phyloP scores from a whole-genome alignment of 2,113 vertebrate genomes.

The Malurus cyaneus region DNA sequence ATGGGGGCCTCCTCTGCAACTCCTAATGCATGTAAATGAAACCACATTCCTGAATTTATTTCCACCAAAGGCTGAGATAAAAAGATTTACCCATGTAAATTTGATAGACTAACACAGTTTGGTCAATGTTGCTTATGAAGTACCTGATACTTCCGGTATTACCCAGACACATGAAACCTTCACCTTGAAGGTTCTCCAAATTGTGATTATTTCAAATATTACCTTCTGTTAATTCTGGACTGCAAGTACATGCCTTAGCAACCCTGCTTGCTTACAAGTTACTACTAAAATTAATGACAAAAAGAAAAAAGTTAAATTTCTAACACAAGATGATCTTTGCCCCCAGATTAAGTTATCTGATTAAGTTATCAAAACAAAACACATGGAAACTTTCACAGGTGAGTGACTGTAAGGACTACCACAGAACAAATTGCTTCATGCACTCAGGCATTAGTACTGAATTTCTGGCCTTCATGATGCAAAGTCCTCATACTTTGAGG shows the following conservation, averaged over 20 bases:
- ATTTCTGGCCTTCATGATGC: fast-evolving
- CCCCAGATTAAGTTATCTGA: neutral
- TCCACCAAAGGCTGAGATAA: neutral
- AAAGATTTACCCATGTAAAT: neutral
- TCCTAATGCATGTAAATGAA: neutral
- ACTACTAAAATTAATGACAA: neutral
- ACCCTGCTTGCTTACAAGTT: neutral
- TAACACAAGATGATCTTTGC: neutral
- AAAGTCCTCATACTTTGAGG: neutral
- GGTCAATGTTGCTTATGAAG: neutral
- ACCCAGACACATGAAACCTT: neutral
- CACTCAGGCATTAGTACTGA: neutral
- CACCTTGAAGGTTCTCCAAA: fast-evolving
- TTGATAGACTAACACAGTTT: neutral
- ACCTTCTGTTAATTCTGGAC: neutral
- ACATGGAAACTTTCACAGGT: fast-evolving
- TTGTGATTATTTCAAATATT: neutral
- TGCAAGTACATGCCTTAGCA: neutral
- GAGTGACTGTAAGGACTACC: neutral
- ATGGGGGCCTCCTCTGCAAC: neutral
- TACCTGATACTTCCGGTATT: neutral
- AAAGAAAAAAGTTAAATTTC: neutral
- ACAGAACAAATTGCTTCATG: neutral
- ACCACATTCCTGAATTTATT: neutral
- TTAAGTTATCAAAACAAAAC: neutral